Base-by-base conservation (phyloP, 2,113 vertebrate genomes). In the Cyanoliseus patagonus region DNA sequence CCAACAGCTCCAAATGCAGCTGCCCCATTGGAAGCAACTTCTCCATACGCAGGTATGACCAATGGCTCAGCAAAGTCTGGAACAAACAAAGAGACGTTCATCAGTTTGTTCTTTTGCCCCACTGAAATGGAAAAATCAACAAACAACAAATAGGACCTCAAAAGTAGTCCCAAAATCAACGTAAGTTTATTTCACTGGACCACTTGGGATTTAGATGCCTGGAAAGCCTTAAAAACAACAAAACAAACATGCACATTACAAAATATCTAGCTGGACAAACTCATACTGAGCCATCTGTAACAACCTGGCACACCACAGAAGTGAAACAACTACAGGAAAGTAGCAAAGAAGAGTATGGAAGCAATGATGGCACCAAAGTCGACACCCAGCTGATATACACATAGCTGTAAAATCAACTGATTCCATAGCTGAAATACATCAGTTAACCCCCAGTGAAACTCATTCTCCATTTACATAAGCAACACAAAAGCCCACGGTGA, bases 41-140 rank as follows among this genome's bases (percentile, higher is more conserved):
- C 99, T 90, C 98, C 98, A 95, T 98, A 98, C 27, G 98, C 98
- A 92, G 99, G 97, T 68, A 99, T 84, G 31, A 94, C 92, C 88
- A 99, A 97, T 0, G 99, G 99, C 88, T 99, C 99, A 4, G 99
- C 99, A 31, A 99, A 99, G 97, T 99, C 99, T 99, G 94, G 30
- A 95, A 91, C 23, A 95, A 94, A 95, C 24, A 79, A 31, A 55
- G 53, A 55, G 91, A 66, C 44, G 92, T 64, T 74, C n/a, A 62
- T 83, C 64, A 51, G 74, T 39, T 94, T 6, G 13, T 63, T 70
- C 12, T 52, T 92, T 57, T 72, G 83, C 27, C 30, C 44, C 64
- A 46, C 12, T 57, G 30, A 41, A 57, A 47, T 62, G 41, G 33
- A 37, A 89, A 89, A 85, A 39, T 39, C 81, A 94, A 67, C 52